Percentiles rank a stretch among this genome's conserved stretches.
Conservation (phyloP, 2,888 invertebrate genomes). For the Acleris sparsana region DNA sequence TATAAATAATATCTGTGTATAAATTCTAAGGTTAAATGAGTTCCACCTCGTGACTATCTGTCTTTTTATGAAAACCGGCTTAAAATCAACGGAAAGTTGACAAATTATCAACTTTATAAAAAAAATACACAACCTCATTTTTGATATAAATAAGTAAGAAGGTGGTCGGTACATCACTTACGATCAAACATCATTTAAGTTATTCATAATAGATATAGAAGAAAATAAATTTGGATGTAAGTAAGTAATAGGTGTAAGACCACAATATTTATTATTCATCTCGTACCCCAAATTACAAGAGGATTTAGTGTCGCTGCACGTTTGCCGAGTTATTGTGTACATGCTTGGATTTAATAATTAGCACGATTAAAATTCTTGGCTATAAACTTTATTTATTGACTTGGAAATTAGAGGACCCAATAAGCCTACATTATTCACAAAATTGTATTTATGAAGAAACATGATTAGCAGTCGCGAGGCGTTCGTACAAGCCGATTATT, state of each 20-base stretch:
- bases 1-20: no score
- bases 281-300: slow-evolving; percentile 31
- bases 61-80: no score
- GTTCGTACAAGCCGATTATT: no score
- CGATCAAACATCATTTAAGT: neutral
- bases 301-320: slow-evolving; percentile 29
- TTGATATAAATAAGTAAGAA: no score
- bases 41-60: no score
- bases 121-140: no score
- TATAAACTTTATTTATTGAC: neutral
- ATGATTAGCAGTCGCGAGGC: no score
- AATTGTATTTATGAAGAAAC: no score
- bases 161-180: no score
- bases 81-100: no score
- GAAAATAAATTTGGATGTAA: neutral
- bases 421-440: neutral
- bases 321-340: slow-evolving; percentile 21
- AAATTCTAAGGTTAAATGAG: no score
- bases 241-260: slow-evolving; percentile 15
- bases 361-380: slow-evolving; percentile 8
- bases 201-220: neutral
- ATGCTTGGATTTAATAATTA: slow-evolving; percentile 34
- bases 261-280: slow-evolving; percentile 29
- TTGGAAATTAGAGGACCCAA: neutral
- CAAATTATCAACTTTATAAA: no score